A percentile compares a stretch with the other conserved stretches of the same genome.
Evolutionary conservation across 2,113 vertebrate species (phyloP).

Genomic region (Macrotis lagotis): DNA sequence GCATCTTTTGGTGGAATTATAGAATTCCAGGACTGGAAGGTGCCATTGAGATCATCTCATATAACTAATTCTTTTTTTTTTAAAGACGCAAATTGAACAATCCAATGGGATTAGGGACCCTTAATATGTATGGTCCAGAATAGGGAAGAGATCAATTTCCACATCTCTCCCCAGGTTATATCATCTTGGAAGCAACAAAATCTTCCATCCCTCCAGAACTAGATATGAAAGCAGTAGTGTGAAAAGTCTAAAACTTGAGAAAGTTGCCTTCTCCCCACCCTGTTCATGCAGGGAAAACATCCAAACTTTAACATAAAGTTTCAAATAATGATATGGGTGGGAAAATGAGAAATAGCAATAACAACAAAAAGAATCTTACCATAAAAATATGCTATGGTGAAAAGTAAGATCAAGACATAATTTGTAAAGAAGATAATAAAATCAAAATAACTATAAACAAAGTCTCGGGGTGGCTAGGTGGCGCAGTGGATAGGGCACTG

Average conservation of each 20-base stretch:
- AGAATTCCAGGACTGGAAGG: background rate
- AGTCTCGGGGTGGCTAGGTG: too few species aligned
- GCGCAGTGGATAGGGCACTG: too few species aligned
- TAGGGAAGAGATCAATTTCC: background rate
- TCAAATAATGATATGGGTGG: background rate
- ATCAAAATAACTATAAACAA: background rate
- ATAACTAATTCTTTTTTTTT: background rate
- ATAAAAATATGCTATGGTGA: background rate
- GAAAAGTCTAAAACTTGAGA: background rate
- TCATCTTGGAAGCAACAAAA: background rate
- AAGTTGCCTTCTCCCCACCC: background rate
- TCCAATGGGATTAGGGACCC: background rate
- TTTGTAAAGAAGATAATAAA: background rate
- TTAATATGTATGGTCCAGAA: background rate
- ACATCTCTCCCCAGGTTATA: background rate
- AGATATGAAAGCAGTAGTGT: background rate
- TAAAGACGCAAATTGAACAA: background rate
- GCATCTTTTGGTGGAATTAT: background rate
- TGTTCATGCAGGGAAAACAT: background rate
- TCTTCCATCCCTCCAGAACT: background rate
- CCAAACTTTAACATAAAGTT: background rate
- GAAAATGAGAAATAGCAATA: background rate
- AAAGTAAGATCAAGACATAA: background rate
- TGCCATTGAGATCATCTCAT: background rate
- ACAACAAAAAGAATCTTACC: background rate